Evolutionary conservation across 2,888 invertebrate genomes (phyloP).

Genomic region (Julus scandinavius): DNA sequence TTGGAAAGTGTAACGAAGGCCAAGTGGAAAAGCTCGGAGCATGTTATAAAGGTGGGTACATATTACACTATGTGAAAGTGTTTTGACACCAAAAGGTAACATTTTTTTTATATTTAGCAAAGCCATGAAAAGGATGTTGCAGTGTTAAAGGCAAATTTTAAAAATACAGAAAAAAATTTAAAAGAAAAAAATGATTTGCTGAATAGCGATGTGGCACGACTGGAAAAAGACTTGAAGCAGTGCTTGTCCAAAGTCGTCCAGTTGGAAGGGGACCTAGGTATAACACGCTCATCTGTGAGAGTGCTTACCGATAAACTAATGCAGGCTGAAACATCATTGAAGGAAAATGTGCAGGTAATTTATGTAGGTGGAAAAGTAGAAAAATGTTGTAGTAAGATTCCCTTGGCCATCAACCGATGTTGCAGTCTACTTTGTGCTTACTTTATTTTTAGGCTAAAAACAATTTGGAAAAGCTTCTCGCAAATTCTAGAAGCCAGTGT

Average conservation of each 20-base stretch:
- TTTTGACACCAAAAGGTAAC: neutral
- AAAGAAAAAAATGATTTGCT: neutral
- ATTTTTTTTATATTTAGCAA: neutral
- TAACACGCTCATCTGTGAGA: neutral
- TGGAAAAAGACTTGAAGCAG: neutral
- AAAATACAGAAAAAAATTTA: neutral
- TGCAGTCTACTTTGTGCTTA: neutral
- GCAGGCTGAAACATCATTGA: neutral
- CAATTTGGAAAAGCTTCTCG: neutral
- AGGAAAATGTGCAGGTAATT: neutral
- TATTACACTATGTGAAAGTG: neutral
- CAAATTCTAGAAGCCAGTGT: neutral
- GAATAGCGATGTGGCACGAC: neutral
- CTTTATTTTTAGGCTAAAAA: neutral
- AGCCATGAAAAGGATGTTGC: neutral
- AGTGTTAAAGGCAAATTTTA: neutral
- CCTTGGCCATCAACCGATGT: too few species aligned
- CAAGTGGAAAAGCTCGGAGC: neutral
- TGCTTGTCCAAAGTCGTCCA: neutral
- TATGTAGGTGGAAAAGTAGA: too few species aligned
- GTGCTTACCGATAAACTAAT: slow-evolving; percentile 17
- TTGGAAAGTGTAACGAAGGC: slow-evolving; percentile 3
- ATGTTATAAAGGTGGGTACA: neutral
- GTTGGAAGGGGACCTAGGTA: neutral
- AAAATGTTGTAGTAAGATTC: too few species aligned